Evolutionary conservation across 2,888 invertebrate species (phyloP).

Genomic region (Slavum lentiscoides): DNA sequence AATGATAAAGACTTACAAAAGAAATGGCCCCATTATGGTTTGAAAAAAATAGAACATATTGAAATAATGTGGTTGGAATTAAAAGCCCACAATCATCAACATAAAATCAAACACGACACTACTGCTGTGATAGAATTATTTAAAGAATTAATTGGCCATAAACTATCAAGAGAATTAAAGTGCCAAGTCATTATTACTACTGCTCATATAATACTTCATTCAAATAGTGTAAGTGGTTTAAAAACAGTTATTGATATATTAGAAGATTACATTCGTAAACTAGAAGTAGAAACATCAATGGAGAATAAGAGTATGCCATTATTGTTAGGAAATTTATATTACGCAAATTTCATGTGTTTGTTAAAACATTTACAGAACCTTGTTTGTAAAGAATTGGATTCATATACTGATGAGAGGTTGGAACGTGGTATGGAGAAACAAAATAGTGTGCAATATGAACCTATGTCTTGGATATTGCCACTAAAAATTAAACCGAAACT

Average conservation of each 20-base stretch:
- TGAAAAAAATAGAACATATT: conserved; percentile 18
- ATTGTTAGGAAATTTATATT: conserved; percentile 38
- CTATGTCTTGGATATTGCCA: conserved; percentile 45
- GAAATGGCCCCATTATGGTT: conserved; percentile 25
- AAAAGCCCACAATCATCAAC: conserved; percentile 35
- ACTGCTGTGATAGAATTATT: conserved; percentile 38
- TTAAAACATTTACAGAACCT: conserved; percentile 39
- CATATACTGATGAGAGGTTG: conserved; percentile 31
- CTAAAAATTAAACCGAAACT: conserved; percentile 45
- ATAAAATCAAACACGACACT: conserved; percentile 37
- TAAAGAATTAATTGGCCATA: conserved; percentile 22
- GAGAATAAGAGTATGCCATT: conserved; percentile 21
- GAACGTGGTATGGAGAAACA: conserved; percentile 41
- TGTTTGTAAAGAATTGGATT: conserved; percentile 43
- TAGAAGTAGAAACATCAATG: conserved; percentile 23
- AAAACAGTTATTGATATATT: conserved; percentile 25
- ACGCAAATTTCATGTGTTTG: conserved; percentile 41
- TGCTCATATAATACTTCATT: conserved; percentile 43
- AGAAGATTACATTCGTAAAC: conserved; percentile 24
- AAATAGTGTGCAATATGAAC: conserved; percentile 34
- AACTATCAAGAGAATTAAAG: conserved; percentile 32
- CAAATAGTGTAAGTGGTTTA: conserved; percentile 33
- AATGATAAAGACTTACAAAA: conserved; percentile 5
- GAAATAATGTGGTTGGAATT: conserved; percentile 50
- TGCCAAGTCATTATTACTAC: conserved; percentile 33